Evolutionary conservation across 2,888 invertebrate genomes (phyloP), one percentile per base, ranked within the genome.

Genomic region (Caenorhabditis sinica): DNA sequence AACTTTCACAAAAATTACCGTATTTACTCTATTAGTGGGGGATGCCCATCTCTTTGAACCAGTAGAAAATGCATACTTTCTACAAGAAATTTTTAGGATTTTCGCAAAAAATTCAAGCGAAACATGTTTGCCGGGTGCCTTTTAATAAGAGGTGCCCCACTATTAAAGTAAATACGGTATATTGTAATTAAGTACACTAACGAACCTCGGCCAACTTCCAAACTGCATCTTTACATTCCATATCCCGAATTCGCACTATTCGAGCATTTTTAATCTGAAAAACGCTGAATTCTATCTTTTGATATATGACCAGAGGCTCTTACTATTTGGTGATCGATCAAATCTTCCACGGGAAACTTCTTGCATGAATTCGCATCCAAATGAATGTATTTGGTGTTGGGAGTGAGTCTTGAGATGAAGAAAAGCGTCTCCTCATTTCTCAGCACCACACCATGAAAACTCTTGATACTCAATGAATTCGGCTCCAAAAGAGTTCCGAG

Each of bases 201-300:
- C 43, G 1, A 33, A 56, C 53, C 15, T 69, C 40, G 23, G 40
- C 56, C 5, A 69, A 11, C 40, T 56, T 56, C 69, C 53, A 69
- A 40, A 69, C 45, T 53, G 56, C 40, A 40, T 69, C 40, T 25
- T 36, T 40, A 23, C 40, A 13, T 17, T 9, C 8, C 23, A 69
- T 15, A 17, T 69, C 69, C 6, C 56, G 53, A n/a, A 71, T 56
- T 58, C 20, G 43, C 5, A 71, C 9, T 4, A 40, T 15, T 28
- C 25, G 6, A 15, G 28, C 25, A 5, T 71, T 58, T 4, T 28
- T 6, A 8, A 71, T 33, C 56, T 58, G 43, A 6, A 40, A 8
- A n/a, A n/a, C n/a, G n/a, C n/a, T 17, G 3, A 20, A 23, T 5
- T 20, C 20, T 11, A 6, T 0, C 40, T 45, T n/a, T 30, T 4